Evolutionary conservation across 2,113 vertebrate genomes (phyloP).

Genomic region (Athene cunicularia): DNA sequence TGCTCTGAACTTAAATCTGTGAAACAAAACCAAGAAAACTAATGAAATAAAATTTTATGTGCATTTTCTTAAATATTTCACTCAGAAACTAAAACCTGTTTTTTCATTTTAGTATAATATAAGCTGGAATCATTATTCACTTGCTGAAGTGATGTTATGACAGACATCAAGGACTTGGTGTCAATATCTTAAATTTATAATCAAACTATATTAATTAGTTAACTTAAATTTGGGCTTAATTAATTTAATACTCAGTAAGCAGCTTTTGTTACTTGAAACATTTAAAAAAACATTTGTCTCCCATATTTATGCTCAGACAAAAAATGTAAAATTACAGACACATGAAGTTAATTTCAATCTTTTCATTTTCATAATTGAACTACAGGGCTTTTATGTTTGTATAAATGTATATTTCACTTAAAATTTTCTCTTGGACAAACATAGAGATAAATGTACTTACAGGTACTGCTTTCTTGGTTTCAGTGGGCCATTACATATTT

Average conservation of each 20-base stretch:
- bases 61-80: not conserved
- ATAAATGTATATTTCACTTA: not conserved
- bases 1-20: conserved; percentile 96
- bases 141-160: not conserved
- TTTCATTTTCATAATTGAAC: not conserved
- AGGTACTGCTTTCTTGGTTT: conserved; percentile 90
- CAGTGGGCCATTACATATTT: conserved; percentile 93
- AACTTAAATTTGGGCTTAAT: not conserved
- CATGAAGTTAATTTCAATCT: not conserved
- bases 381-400: not conserved
- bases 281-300: not conserved
- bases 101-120: not conserved
- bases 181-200: not conserved
- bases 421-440: not conserved
- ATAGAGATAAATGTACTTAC: conserved; percentile 77
- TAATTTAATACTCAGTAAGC: not conserved
- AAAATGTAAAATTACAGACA: not conserved
- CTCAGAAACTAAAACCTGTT: not conserved
- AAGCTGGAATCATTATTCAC: not conserved
- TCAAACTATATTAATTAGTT: not conserved
- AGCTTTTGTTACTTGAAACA: not conserved
- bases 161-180: not conserved
- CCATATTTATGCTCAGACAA: not conserved
- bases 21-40: conserved; percentile 35
- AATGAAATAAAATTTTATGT: not conserved